Conservation (phyloP, 2,797 vertebrate genomes). For the Natrix natrix region DNA sequence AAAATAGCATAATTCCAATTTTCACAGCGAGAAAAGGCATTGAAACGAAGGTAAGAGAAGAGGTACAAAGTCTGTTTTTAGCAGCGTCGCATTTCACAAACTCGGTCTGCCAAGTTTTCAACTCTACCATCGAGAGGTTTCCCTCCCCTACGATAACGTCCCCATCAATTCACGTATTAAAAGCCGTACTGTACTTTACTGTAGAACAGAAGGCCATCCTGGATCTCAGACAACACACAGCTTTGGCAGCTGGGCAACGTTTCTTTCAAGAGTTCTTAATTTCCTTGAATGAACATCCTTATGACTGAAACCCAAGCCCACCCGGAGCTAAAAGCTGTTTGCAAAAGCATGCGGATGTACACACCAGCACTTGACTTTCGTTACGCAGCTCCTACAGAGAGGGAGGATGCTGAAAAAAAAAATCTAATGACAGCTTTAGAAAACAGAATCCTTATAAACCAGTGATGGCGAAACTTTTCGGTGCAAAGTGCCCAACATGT, state of each 20-base stretch:
- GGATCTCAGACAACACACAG: constrained; percentile 41
- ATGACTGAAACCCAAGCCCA: constrained; percentile 58
- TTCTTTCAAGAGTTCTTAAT: constrained; percentile 67
- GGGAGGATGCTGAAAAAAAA: no score
- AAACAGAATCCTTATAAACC: no score
- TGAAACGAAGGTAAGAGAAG: background rate
- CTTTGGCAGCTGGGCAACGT: constrained; percentile 63
- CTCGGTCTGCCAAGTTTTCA: background rate
- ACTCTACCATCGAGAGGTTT: constrained; percentile 16
- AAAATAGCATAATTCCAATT: background rate
- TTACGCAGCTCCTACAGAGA: background rate
- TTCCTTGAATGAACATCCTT: constrained; percentile 46
- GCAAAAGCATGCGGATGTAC: constrained; percentile 11
- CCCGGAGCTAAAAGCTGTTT: constrained; percentile 26
- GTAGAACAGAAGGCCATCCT: constrained; percentile 45
- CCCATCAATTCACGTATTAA: constrained; percentile 52
- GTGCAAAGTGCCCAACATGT: no score
- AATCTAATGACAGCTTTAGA: no score
- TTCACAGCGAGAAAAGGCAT: background rate
- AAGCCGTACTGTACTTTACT: constrained; percentile 54
- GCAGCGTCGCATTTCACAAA: constrained; percentile 13
- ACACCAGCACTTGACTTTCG: background rate
- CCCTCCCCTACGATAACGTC: constrained; percentile 39
- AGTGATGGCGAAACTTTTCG: no score
- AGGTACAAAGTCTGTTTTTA: background rate